phyloP scores from a whole-genome alignment of 2,113 vertebrate species.

The Nerophis ophidion region DNA sequence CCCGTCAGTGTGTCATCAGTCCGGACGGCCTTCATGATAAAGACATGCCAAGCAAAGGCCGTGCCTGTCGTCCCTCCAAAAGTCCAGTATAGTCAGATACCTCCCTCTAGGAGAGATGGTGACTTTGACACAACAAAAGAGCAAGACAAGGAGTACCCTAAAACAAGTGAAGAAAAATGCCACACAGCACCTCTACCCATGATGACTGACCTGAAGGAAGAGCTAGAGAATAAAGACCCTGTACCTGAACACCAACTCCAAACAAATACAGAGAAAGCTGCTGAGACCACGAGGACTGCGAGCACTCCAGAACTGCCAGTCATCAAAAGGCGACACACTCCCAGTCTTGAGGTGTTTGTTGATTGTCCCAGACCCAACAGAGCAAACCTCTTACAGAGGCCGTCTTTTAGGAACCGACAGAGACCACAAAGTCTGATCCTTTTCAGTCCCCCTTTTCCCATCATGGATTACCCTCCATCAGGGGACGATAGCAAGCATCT shows the following conservation, averaged over 20 bases:
- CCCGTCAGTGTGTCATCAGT: conserved; percentile 90
- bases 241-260: conserved; percentile 54
- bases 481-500: conserved; percentile 81
- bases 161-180: conserved; percentile 48
- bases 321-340: conserved; percentile 78
- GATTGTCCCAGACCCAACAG: conserved; percentile 84
- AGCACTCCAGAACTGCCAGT: conserved; percentile 68
- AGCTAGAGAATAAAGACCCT: conserved; percentile 74
- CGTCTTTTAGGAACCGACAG: conserved; percentile 86
- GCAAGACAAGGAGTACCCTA: conserved; percentile 35
- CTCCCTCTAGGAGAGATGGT: conserved; percentile 77
- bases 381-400: conserved; percentile 76
- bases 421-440: conserved; percentile 97
- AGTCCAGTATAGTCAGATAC: conserved; percentile 92
- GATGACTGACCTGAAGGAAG: conserved; percentile 75
- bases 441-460: conserved; percentile 92
- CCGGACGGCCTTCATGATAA: conserved; percentile 93
- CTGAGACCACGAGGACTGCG: conserved; percentile 56
- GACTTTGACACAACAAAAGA: conserved; percentile 59
- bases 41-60: conserved; percentile 90
- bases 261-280: conserved; percentile 40
- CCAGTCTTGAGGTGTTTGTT: conserved; percentile 78
- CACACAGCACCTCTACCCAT: conserved; percentile 49
- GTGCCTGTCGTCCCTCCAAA: conserved; percentile 92
- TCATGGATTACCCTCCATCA: conserved; percentile 85